Percentiles rank a stretch among this genome's conserved stretches.
These are phyloP conservation scores for Cettia cetti DNA, from an alignment of 2,113 vertebrate genomes.

Conservation along the genomic window DNA sequence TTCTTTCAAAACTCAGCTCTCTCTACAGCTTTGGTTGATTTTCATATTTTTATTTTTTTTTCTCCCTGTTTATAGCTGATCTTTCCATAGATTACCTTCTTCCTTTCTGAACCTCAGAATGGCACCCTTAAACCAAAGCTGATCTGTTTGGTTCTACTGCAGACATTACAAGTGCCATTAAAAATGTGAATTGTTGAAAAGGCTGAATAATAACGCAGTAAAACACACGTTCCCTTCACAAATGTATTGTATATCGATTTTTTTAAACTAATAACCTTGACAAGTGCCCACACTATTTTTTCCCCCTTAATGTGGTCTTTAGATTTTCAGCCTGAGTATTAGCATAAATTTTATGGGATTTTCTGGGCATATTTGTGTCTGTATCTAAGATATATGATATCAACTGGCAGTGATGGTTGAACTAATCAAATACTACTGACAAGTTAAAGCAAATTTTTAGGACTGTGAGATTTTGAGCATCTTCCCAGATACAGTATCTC, in stretches of 20 bases:
- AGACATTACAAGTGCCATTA: neutral
- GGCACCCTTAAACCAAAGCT: neutral
- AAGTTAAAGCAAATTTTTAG: slow-evolving; percentile 59
- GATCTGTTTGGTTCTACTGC: neutral
- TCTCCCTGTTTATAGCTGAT: neutral
- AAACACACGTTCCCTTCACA: neutral
- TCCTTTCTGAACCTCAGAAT: neutral
- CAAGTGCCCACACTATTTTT: neutral
- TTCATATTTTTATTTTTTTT: neutral
- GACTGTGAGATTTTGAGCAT: slow-evolving; percentile 60
- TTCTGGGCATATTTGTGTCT: slow-evolving; percentile 60
- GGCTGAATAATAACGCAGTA: neutral
- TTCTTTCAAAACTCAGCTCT: neutral
- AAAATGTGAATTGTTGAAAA: neutral
- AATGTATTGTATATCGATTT: slow-evolving; percentile 17
- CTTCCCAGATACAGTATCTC: slow-evolving; percentile 56
- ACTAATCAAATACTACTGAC: slow-evolving; percentile 55
- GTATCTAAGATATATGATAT: slow-evolving; percentile 54
- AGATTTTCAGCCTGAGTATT: slow-evolving; percentile 40
- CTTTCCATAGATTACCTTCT: neutral
- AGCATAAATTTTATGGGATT: slow-evolving; percentile 62
- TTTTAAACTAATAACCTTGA: slow-evolving; percentile 46
- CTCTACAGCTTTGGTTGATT: neutral
- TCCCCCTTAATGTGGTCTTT: slow-evolving; percentile 39
- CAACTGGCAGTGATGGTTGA: slow-evolving; percentile 42